Conservation (phyloP, 2,888 invertebrate species). For the Heteropelma amictum region DNA sequence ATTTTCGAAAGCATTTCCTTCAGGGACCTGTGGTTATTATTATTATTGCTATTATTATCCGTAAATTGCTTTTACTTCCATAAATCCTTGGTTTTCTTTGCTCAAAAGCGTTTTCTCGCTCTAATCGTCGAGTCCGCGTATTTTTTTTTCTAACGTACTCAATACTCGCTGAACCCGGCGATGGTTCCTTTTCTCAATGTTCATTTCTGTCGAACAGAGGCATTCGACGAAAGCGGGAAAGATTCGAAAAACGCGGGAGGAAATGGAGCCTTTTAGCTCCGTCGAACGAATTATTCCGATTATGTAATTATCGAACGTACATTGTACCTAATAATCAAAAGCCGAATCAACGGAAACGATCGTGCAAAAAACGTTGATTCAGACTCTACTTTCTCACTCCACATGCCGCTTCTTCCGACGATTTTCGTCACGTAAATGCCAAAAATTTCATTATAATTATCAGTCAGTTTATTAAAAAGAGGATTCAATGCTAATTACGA, state of each 20-base stretch:
- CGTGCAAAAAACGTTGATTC: constrained; percentile 32
- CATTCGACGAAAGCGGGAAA: too few relatives aligned
- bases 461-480: too few relatives aligned
- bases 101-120: constrained; percentile 2
- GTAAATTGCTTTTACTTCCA: constrained; percentile 38
- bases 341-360: constrained; percentile 63
- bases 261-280: too few relatives aligned
- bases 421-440: too few relatives aligned
- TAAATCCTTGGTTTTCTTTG: not conserved
- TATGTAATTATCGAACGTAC: constrained; percentile 75
- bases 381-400: not conserved
- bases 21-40: too few relatives aligned
- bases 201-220: constrained; percentile 50
- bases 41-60: constrained; percentile 31
- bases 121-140: not conserved
- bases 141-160: too few relatives aligned
- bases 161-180: constrained; percentile 18
- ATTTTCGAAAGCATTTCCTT: constrained; percentile 75
- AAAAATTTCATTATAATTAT: too few relatives aligned
- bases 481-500: too few relatives aligned
- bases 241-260: constrained; percentile 16
- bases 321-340: constrained; percentile 76
- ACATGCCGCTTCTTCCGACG: not conserved
- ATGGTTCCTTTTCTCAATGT: constrained; percentile 63
- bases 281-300: constrained; percentile 76